Conservation (phyloP, 1,140 invertebrate species). For the Scaptomyza hsui region DNA sequence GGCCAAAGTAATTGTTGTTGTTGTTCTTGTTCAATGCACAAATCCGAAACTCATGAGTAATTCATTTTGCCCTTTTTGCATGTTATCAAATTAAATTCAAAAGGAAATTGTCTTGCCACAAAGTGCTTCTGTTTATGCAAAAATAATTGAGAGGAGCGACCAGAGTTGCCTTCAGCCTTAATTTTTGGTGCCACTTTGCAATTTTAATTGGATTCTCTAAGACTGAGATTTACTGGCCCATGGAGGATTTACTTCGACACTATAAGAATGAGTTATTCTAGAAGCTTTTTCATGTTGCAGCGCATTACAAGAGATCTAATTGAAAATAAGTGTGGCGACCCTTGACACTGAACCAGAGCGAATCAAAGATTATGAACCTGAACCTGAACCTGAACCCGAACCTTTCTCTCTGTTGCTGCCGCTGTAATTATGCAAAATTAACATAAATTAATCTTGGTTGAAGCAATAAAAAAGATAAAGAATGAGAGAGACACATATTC, state of each 20-base stretch:
- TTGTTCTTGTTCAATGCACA: constrained; percentile 13
- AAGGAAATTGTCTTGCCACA: constrained; percentile 21
- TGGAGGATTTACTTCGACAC: constrained; percentile 12
- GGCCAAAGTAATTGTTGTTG: constrained; percentile 6
- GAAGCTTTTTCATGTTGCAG: constrained; percentile 46
- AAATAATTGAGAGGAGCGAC: constrained; percentile 39
- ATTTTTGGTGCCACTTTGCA: constrained; percentile 32
- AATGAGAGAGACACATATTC: constrained; percentile 28
- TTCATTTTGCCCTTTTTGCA: constrained; percentile 34
- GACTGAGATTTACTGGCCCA: constrained; percentile 34
- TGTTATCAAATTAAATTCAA: constrained; percentile 29
- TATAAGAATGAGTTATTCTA: constrained; percentile 21
- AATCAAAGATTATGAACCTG: constrained; percentile 17
- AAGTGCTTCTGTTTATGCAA: constrained; percentile 43
- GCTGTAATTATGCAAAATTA: constrained; percentile 81
- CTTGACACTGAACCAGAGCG: constrained; percentile 50
- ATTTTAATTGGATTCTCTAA: constrained; percentile 42
- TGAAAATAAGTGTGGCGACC: constrained; percentile 37
- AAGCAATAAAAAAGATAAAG: constrained; percentile 58
- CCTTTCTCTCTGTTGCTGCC: constrained; percentile 30
- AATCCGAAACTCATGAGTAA: constrained; percentile 31
- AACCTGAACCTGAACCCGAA: too few species aligned
- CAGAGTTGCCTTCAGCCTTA: constrained; percentile 27
- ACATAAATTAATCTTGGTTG: constrained; percentile 76
- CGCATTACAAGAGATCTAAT: constrained; percentile 48